Evolutionary conservation across 2,888 invertebrate genomes (phyloP).

Genomic region (Ischnura elegans): DNA sequence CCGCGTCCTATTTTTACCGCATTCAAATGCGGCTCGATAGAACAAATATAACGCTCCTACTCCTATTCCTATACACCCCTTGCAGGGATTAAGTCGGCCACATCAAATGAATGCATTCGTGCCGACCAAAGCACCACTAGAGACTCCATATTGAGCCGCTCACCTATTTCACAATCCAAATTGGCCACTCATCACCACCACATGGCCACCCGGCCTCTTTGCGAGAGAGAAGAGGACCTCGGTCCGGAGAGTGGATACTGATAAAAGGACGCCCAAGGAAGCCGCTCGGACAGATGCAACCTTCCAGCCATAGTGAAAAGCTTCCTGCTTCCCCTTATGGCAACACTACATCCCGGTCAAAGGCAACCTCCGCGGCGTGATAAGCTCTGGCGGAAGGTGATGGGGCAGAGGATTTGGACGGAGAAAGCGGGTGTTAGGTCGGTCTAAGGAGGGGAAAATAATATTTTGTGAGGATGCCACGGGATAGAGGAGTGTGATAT

Average conservation of each 20-base stretch:
- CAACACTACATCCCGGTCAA: neutral
- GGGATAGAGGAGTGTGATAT: neutral
- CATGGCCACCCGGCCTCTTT: neutral
- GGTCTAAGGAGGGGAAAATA: neutral
- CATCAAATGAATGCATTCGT: neutral
- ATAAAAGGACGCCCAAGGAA: constrained; percentile 1
- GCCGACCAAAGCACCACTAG: neutral
- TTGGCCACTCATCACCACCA: neutral
- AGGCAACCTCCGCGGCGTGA: neutral
- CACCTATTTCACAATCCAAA: constrained; percentile 13
- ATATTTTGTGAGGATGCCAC: neutral
- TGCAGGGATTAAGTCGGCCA: neutral
- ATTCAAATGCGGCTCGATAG: no score
- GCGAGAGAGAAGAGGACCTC: neutral
- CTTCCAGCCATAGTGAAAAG: neutral
- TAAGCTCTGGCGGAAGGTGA: neutral
- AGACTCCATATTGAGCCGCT: neutral
- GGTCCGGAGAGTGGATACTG: neutral
- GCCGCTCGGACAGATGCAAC: neutral
- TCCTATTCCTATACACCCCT: neutral
- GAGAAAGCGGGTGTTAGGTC: neutral
- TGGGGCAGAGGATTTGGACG: neutral
- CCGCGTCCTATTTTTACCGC: no score
- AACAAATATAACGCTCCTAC: no score
- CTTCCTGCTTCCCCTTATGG: neutral